phyloP scores from a whole-genome alignment of 2,113 vertebrate species.

The Australoheros scitulus region DNA sequence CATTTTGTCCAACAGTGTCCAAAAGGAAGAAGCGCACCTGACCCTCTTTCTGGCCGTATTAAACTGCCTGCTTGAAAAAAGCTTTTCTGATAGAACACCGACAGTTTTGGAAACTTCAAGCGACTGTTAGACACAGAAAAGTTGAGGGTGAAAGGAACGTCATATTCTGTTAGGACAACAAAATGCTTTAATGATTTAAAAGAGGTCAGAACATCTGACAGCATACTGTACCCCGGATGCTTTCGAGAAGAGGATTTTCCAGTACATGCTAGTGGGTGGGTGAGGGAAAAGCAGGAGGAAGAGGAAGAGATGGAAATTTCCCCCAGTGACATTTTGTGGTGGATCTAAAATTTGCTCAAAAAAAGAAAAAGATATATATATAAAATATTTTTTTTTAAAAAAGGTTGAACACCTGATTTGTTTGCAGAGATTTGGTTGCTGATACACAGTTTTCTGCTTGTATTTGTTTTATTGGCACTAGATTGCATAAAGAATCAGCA shows the following conservation, averaged over 20 bases:
- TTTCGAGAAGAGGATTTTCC: neutral
- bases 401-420: neutral
- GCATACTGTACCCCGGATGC: neutral
- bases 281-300: neutral
- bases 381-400: neutral
- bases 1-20: neutral
- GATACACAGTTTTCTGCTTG: neutral
- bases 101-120: neutral
- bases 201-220: neutral
- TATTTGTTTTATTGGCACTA: neutral
- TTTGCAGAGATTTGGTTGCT: neutral
- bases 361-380: neutral
- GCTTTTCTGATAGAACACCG: neutral
- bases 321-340: neutral
- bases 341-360: neutral
- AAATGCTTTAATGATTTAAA: neutral
- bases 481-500: neutral
- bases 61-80: neutral
- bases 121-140: neutral
- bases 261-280: neutral
- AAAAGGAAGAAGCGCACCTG: neutral
- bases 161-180: neutral
- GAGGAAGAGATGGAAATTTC: neutral
- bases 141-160: neutral
- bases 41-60: neutral